A percentile compares a stretch with the other conserved stretches of the same genome.
Conservation (phyloP, 92 coral and sea anemone genomes). For the Porites evermanni region DNA sequence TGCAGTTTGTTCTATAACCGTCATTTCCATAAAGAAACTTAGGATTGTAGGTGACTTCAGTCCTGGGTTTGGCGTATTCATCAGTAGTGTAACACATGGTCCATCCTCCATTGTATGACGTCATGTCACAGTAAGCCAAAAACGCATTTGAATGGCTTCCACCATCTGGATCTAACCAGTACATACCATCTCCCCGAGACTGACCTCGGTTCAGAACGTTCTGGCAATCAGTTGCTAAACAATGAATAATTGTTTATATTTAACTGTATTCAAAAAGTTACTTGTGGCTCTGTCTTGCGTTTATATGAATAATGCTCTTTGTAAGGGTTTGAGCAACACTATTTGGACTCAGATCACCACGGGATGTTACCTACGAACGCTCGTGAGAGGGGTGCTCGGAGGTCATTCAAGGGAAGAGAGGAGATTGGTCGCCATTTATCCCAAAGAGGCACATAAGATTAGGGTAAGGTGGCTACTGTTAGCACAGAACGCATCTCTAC, state of each 20-base stretch:
- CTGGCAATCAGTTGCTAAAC: constrained; percentile 18
- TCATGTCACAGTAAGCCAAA: constrained; percentile 58
- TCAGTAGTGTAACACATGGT: constrained; percentile 63
- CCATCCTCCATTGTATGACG: constrained; percentile 65
- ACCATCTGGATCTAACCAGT: constrained; percentile 52
- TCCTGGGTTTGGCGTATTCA: constrained; percentile 24
- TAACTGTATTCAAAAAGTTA: background rate
- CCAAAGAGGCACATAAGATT: too few relatives aligned
- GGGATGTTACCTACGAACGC: too few relatives aligned
- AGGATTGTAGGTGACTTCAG: constrained; percentile 32
- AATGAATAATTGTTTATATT: background rate
- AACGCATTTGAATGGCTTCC: constrained; percentile 30
- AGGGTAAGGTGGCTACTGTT: too few relatives aligned
- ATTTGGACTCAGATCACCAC: too few relatives aligned
- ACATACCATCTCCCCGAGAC: constrained; percentile 34
- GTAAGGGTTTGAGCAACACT: too few relatives aligned
- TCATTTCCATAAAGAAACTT: constrained; percentile 30
- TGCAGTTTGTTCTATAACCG: constrained; percentile 47
- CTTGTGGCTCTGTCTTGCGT: too few relatives aligned
- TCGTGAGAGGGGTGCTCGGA: too few relatives aligned
- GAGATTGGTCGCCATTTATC: too few relatives aligned
- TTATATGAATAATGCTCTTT: too few relatives aligned
- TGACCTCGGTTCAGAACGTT: background rate
- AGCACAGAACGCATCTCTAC: background rate
- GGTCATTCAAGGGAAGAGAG: too few relatives aligned